Evolutionary conservation across 1,140 invertebrate genomes (phyloP).

Genomic region (Gonioctena quinquepunctata): DNA sequence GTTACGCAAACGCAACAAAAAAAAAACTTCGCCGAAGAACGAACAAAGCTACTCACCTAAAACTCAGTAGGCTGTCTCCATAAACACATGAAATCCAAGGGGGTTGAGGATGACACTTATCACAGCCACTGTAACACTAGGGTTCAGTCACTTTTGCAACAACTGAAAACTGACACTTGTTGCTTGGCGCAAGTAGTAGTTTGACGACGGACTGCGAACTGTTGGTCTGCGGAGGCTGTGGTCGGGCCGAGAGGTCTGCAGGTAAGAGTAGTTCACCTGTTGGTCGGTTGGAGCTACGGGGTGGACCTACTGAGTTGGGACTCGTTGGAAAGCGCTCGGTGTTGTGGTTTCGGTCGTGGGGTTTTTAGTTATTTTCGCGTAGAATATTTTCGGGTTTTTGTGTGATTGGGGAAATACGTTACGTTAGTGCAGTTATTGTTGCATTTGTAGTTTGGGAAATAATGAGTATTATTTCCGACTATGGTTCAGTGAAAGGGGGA

Average conservation of each 20-base stretch:
- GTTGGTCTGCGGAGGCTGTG: constrained; percentile 1
- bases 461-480: too few relatives aligned
- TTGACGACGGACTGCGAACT: neutral
- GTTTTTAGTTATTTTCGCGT: too few relatives aligned
- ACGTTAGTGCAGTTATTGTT: too few relatives aligned
- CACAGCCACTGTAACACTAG: neutral
- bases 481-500: too few relatives aligned
- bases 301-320: neutral
- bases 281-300: neutral
- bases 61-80: neutral
- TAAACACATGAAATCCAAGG: neutral
- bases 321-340: too few relatives aligned
- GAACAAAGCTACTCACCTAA: neutral
- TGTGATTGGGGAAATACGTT: too few relatives aligned
- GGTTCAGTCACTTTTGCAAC: neutral
- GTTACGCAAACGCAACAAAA: too few relatives aligned
- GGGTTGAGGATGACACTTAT: neutral
- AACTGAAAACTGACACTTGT: neutral
- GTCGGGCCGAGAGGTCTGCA: neutral
- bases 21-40: neutral
- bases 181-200: neutral
- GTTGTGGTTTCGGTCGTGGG: too few relatives aligned
- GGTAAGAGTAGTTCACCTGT: constrained; percentile 9
- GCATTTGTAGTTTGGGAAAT: too few relatives aligned
- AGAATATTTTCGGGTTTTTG: too few relatives aligned